A percentile compares a stretch with the other conserved stretches of the same genome.
Conservation (phyloP, 2,888 invertebrate genomes). For the Heliconius cydno region DNA sequence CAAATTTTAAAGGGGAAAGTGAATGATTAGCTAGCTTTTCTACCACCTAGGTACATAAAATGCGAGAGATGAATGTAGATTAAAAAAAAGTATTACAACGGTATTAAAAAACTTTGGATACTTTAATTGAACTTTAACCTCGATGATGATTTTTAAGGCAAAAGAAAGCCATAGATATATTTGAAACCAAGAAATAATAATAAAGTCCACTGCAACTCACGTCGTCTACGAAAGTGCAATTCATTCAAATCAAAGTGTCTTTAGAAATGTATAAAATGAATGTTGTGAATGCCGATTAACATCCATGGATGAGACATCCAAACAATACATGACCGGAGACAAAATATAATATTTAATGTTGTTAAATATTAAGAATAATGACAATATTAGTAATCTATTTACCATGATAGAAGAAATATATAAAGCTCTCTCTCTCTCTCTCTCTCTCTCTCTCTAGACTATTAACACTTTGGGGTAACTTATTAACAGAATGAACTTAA, state of each 20-base stretch:
- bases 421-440: too few relatives aligned
- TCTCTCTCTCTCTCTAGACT: too few relatives aligned
- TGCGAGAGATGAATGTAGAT: too few relatives aligned
- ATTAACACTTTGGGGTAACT: background rate
- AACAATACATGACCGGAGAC: background rate
- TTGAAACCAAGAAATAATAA: background rate
- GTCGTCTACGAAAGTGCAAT: constrained; percentile 4
- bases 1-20: background rate
- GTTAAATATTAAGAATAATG: background rate
- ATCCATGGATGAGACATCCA: background rate
- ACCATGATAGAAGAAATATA: too few relatives aligned
- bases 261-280: background rate
- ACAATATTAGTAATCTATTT: background rate
- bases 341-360: constrained; percentile 2
- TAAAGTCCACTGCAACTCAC: background rate
- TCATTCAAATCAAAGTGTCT: constrained; percentile 4
- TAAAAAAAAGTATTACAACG: background rate
- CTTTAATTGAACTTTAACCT: background rate
- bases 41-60: too few relatives aligned
- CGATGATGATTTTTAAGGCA: background rate
- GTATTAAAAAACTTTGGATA: background rate
- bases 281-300: background rate
- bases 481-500: background rate
- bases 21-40: too few relatives aligned
- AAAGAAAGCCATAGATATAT: background rate